Conservation (phyloP, 2,113 vertebrate genomes). For the Paratilapia polleni region DNA sequence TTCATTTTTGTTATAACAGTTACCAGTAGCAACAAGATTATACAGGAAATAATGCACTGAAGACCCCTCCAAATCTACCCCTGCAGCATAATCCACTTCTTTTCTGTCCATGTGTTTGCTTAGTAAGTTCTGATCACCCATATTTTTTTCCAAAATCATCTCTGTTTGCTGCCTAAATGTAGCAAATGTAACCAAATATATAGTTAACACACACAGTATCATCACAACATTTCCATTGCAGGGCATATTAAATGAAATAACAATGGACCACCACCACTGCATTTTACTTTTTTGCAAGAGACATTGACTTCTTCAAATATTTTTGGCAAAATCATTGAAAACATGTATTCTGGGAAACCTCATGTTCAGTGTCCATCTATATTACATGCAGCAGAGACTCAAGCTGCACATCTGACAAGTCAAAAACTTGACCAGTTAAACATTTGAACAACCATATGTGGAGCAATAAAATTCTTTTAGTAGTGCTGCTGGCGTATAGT, state of each 20-base stretch:
- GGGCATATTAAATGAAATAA: neutral
- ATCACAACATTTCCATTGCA: neutral
- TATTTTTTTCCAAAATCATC: neutral
- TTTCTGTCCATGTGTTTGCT: constrained; percentile 9
- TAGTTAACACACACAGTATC: neutral
- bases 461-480: neutral
- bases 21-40: neutral
- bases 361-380: neutral
- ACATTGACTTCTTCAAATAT: no score
- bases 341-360: neutral
- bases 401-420: neutral
- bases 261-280: neutral
- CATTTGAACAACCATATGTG: neutral
- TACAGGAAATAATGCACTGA: neutral
- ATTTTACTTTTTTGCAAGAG: neutral
- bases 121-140: neutral
- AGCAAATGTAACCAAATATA: neutral
- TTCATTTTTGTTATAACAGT: neutral
- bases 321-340: neutral
- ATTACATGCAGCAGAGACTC: neutral
- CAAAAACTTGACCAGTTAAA: neutral
- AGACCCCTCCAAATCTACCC: neutral
- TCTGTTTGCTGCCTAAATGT: neutral
- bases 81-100: neutral
- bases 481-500: neutral